Evolutionary conservation across 1,140 invertebrate species (phyloP), one percentile per base, ranked within the genome.

Genomic region (Euwallacea fornicatus): DNA sequence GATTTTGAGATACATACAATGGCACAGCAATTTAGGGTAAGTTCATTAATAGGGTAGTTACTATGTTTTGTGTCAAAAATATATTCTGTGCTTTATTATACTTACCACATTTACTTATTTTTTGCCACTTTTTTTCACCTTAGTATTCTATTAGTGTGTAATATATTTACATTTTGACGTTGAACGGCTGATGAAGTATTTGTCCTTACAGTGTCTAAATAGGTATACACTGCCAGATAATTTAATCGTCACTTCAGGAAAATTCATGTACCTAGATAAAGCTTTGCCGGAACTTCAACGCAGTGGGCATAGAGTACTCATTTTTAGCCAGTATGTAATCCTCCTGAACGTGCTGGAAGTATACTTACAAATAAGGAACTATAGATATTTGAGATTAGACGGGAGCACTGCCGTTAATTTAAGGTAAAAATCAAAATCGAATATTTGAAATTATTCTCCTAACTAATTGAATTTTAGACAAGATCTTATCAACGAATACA

Each of bases 241-340:
- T 11, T 74, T 94, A 9, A 89, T 97, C 67, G 82, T 88, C 13
- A 82, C 87, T 59, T 94, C 93, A 10, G 95, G 95, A 0, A 98
- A 98, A 83, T 91, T 97, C 78, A 77, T 85, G 53, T 88, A 93
- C 76, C 81, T 97, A 66, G 95, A 97, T 79, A 84, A 88, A 74
- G 83, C 96, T 77, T 82, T 98, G 53, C 86, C 88, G 0, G 85
- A 89, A 75, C 82, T 97, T 42, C 90, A 93, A 80, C 81, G 82
- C 7, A 87, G 86, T 0, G 89, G 89, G 0, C 91, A 94, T 78
- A 84, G 94, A 43, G 91, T 97, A 42, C 83, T 98, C 58, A 88
- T 98, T 56, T 98, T 98, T 84, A 97, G 94, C 80, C 96, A 98
- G 84, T 98, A 97, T 82, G 93, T 93, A 4, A 94, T 96, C 85